These are phyloP conservation scores for Parotocinclus haroldoi DNA, from an alignment of 2,797 vertebrate species.

Conservation along the genomic window DNA sequence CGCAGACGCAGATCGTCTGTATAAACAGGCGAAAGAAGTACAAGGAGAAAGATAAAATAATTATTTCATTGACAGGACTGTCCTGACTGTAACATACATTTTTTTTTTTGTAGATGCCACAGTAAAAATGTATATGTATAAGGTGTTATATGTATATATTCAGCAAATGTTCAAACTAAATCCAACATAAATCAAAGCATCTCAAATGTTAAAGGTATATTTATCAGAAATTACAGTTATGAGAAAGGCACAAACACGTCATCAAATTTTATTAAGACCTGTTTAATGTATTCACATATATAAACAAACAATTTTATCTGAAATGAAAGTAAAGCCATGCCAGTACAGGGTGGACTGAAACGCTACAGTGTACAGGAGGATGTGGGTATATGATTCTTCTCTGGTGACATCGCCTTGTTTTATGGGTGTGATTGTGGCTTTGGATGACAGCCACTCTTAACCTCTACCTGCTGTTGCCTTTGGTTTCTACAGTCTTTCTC, in stretches of 20 bases:
- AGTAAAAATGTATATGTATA: too few relatives aligned
- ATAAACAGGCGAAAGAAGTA: too few relatives aligned
- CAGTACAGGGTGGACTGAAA: slow-evolving; percentile 27
- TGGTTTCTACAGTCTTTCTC: slow-evolving; percentile 68
- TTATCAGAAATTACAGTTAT: not conserved
- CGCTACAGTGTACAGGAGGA: slow-evolving; percentile 26
- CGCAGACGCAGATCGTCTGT: too few relatives aligned
- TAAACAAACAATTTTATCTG: slow-evolving; percentile 4
- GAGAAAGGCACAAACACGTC: not conserved
- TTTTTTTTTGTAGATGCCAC: too few relatives aligned
- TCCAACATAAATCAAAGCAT: not conserved
- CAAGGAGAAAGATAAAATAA: too few relatives aligned
- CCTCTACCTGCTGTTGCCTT: slow-evolving; percentile 75
- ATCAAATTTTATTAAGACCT: not conserved
- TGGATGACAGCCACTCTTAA: slow-evolving; percentile 69
- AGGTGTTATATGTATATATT: not conserved
- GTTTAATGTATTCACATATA: not conserved
- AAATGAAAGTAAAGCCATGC: slow-evolving; percentile 43
- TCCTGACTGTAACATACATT: too few relatives aligned
- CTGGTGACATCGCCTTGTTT: slow-evolving; percentile 58
- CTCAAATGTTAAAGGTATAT: not conserved
- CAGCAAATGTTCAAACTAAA: not conserved
- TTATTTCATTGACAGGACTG: too few relatives aligned
- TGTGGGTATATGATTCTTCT: slow-evolving; percentile 50
- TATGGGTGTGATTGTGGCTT: slow-evolving; percentile 54